phyloP scores from a whole-genome alignment of 2,113 vertebrate species.

The Todiramphus saurophagus region DNA sequence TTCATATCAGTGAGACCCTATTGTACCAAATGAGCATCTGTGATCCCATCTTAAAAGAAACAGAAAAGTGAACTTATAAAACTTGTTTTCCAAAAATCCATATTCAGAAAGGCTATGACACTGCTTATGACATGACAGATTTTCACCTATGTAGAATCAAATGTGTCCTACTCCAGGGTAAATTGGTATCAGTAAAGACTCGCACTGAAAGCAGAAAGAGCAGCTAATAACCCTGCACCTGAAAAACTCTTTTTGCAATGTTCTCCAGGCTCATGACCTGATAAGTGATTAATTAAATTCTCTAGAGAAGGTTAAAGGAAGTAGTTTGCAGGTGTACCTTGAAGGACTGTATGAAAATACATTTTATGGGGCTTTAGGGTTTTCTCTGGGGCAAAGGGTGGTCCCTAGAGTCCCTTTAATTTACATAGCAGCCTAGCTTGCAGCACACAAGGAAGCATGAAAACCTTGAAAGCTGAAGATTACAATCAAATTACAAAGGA shows the following conservation, averaged over 20 bases:
- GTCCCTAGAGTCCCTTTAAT: neutral
- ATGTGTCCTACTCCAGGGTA: neutral
- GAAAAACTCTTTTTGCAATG: neutral
- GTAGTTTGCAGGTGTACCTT: neutral
- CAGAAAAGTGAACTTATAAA: neutral
- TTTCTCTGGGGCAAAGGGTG: neutral
- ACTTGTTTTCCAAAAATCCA: neutral
- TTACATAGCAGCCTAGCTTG: neutral
- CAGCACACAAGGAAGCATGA: neutral
- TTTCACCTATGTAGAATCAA: neutral
- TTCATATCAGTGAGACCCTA: slow-evolving; percentile 18
- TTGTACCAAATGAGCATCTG: neutral
- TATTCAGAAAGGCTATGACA: neutral
- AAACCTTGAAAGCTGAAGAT: neutral
- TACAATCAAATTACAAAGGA: neutral
- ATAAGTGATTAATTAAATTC: slow-evolving; percentile 18
- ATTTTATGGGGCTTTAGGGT: neutral
- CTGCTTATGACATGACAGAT: neutral
- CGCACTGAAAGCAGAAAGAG: neutral
- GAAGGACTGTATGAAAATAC: neutral
- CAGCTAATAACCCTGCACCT: neutral
- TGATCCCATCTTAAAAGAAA: slow-evolving; percentile 44
- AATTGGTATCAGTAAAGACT: neutral
- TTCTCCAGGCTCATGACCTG: neutral
- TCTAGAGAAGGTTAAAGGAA: neutral